A percentile compares a stretch with the other conserved stretches of the same genome.
These are phyloP conservation scores for Peromyscus nudipes DNA, from an alignment of 2,797 vertebrate species.

Conservation along the genomic window DNA sequence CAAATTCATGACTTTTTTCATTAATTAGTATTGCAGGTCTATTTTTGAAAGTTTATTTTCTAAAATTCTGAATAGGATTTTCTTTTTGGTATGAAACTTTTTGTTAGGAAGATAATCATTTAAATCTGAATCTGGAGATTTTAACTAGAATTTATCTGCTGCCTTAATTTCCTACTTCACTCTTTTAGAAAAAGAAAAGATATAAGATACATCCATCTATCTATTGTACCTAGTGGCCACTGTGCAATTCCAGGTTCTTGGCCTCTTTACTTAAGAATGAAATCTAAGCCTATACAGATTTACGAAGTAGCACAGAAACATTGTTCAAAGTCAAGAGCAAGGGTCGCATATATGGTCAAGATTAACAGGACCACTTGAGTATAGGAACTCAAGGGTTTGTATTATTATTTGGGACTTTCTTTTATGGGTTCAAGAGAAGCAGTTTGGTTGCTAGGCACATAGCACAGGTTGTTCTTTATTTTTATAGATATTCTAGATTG, in stretches of 20 bases:
- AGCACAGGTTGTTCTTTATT: background rate
- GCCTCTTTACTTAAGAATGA: background rate
- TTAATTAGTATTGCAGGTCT: background rate
- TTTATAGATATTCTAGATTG: background rate
- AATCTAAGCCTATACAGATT: background rate
- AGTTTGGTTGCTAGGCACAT: background rate
- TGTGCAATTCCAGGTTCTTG: background rate
- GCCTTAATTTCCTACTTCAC: background rate
- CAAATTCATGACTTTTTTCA: background rate
- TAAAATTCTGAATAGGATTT: conserved; percentile 44
- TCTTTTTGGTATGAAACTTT: conserved; percentile 59
- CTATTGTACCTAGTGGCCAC: background rate
- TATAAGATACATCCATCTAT: background rate
- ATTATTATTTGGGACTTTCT: background rate
- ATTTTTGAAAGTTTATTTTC: conserved; percentile 10
- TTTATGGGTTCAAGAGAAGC: background rate
- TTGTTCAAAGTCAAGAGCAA: background rate
- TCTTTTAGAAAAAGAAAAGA: background rate
- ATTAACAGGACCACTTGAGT: background rate
- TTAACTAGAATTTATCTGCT: conserved; percentile 33
- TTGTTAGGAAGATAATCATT: conserved; percentile 20
- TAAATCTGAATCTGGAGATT: conserved; percentile 38
- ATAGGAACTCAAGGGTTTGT: background rate
- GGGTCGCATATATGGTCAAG: background rate
- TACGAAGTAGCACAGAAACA: background rate